Conservation (phyloP, 2,797 vertebrate genomes). For the Leptatherina wallacei region DNA sequence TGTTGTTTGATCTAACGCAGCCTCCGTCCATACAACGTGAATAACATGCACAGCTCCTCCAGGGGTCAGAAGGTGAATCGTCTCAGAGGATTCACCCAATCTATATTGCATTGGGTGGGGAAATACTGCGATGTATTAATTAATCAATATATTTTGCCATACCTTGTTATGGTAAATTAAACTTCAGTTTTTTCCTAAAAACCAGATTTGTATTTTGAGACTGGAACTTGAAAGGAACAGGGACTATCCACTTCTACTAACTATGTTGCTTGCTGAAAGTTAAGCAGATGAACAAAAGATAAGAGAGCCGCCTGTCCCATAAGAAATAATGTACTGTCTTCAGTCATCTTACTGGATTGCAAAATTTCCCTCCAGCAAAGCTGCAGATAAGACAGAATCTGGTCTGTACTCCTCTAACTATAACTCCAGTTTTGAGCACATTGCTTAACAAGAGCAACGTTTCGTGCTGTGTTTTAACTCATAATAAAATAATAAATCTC, state of each 20-base stretch:
- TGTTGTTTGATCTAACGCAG: too few species aligned
- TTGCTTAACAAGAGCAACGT: constrained; percentile 20
- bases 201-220: constrained; percentile 12
- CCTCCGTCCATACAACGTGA: too few species aligned
- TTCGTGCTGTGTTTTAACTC: constrained; percentile 19
- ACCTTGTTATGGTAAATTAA: too few species aligned
- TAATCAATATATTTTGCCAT: too few species aligned
- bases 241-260: neutral
- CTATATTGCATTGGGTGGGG: too few species aligned
- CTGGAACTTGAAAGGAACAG: constrained; percentile 18
- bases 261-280: constrained; percentile 20
- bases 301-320: constrained; percentile 37
- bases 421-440: constrained; percentile 15
- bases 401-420: neutral
- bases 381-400: constrained; percentile 34
- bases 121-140: too few species aligned
- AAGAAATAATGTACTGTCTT: constrained; percentile 39
- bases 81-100: too few species aligned
- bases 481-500: neutral
- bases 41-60: too few species aligned
- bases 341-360: constrained; percentile 16
- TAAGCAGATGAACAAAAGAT: constrained; percentile 32
- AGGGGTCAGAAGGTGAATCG: too few species aligned
- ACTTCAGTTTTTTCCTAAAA: constrained; percentile 32
- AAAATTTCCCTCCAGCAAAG: constrained; percentile 33